Base-by-base conservation (phyloP, 2,888 invertebrate species). In the Polietes domitor region DNA sequence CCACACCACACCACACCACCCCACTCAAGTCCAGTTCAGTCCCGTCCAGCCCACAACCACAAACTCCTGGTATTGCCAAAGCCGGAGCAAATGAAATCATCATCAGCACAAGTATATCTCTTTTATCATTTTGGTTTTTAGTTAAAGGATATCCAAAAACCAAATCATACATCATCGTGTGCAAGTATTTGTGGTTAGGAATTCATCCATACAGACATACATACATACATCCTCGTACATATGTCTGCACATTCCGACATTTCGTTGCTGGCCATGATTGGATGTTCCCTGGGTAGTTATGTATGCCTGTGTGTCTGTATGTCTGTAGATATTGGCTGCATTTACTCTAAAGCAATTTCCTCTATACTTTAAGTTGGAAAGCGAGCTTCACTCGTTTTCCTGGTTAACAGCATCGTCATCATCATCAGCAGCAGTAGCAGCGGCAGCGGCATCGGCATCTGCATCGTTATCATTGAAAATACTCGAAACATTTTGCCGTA, bases 271-370 rank as follows among this genome's bases (percentile, higher is more conserved):
- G 47, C n/a, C 58, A 58, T 58, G 58, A 58, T 26, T 58, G 58
- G 26, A 58, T 58, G 55, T 37, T 37, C 6, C 12, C 37, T 37
- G 1, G n/a, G n/a, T n/a, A n/a, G n/a, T n/a, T 37, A 37, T 12
- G 37, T n/a, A n/a, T 37, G 37, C 37, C 6, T 1, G 37, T 47
- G 47, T 47, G n/a, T 4, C 2, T 47, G 47, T 47, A 9, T 37
- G 37, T 37, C 10, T 47, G 47, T 47, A 2, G 15, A 12, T 41
- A 41, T 41, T 41, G 41, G 41, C 15, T 12, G 41, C 55, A 55
- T 28, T 55, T 65, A 26, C 71, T 58, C 68, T 47, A 26, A 81
- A 77, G 70, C 55, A 78, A 78, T 74, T 75, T 75, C 53, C 61
- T 63, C 19, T 37, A n/a, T n/a, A 32, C 32, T 74, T 53, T 7